Evolutionary conservation across 2,797 vertebrate genomes (phyloP).

Genomic region (Acrossocheilus fasciatus): DNA sequence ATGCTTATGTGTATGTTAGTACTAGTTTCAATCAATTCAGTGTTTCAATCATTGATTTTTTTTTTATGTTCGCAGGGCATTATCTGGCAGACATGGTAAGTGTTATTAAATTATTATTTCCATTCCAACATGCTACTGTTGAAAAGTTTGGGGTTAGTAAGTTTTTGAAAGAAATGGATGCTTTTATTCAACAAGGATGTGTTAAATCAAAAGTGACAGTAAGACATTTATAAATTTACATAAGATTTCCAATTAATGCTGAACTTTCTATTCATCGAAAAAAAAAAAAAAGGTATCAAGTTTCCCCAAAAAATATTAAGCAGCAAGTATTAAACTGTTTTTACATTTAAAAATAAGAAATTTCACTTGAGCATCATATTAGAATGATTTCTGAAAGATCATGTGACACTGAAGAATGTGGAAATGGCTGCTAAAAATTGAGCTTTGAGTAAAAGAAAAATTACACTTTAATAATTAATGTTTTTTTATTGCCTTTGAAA

Average conservation of each 20-base stretch:
- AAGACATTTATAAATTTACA: not conserved
- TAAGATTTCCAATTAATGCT: not conserved
- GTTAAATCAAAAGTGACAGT: not conserved
- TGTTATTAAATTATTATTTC: slow-evolving; percentile 51
- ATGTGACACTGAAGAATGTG: not conserved
- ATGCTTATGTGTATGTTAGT: not conserved
- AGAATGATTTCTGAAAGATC: not conserved
- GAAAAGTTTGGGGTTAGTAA: not conserved
- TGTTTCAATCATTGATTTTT: not conserved
- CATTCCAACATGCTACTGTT: not conserved
- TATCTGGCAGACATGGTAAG: slow-evolving; percentile 95
- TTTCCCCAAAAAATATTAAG: not conserved
- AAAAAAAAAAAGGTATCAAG: not conserved
- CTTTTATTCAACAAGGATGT: not conserved
- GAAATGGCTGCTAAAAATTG: not conserved
- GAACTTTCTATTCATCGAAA: not conserved
- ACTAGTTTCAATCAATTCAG: not conserved
- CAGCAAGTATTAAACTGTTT: not conserved
- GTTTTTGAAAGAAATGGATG: not conserved
- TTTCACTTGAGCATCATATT: not conserved
- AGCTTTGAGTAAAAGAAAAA: not conserved
- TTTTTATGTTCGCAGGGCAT: slow-evolving; percentile 78
- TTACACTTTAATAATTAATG: not conserved
- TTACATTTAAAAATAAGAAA: not conserved
- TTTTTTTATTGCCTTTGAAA: not conserved